Conservation (phyloP, 2,888 invertebrate genomes). For the Leucophenga maculata region DNA sequence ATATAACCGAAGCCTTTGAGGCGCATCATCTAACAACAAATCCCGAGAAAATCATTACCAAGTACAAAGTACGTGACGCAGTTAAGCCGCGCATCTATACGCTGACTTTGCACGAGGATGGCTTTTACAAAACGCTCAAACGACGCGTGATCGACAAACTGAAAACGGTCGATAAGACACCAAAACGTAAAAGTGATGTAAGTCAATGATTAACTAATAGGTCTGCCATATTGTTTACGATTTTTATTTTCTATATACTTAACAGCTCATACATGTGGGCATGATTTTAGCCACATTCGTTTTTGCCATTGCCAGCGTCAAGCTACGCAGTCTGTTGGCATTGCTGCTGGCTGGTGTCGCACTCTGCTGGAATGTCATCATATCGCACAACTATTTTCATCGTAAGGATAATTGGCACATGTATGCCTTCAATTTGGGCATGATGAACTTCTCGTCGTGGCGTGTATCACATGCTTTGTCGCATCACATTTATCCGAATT, state of each 20-base stretch:
- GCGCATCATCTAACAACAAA: constrained; percentile 78
- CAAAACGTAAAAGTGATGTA: constrained; percentile 66
- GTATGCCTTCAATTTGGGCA: constrained; percentile 82
- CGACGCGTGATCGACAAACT: constrained; percentile 75
- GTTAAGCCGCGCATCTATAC: constrained; percentile 79
- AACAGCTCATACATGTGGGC: constrained; percentile 69
- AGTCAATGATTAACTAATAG: constrained; percentile 38
- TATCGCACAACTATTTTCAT: constrained; percentile 85
- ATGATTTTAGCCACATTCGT: constrained; percentile 68
- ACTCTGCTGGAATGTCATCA: constrained; percentile 76
- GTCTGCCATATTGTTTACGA: neutral
- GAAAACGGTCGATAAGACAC: constrained; percentile 74
- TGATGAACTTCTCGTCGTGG: constrained; percentile 79
- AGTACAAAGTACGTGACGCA: constrained; percentile 80
- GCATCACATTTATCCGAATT: constrained; percentile 86
- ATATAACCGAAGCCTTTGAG: constrained; percentile 87
- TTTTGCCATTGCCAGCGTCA: constrained; percentile 68
- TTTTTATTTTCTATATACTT: neutral
- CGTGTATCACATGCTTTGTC: constrained; percentile 83
- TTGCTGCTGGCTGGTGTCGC: constrained; percentile 74
- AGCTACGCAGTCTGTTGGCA: constrained; percentile 61
- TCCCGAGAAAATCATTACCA: constrained; percentile 76
- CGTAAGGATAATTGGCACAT: constrained; percentile 83
- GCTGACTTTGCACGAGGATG: constrained; percentile 81
- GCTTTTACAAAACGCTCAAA: constrained; percentile 83